Base-by-base conservation (phyloP, 2,888 invertebrate species). In the Lydus trimaculatus region DNA sequence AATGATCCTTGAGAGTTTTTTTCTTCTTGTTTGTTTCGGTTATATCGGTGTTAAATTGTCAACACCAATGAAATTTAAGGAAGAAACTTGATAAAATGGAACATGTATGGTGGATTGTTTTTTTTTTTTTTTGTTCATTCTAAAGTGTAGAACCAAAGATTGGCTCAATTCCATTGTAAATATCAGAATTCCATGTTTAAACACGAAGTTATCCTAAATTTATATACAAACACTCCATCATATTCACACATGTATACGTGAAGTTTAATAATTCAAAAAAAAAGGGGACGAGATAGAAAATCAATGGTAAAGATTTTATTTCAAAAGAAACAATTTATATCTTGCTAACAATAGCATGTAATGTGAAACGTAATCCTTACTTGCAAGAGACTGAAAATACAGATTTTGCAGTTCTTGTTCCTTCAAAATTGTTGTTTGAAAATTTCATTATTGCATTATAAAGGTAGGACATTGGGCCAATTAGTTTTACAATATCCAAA, bases 111-210 rank as follows among this genome's bases (percentile, higher is more conserved):
- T 2, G 1, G 4, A 15, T 28, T 13, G 13, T n/a, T 56, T 28
- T 25, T 56, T 15, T 23, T 52, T 1, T 17, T 43, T 4, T n/a
- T n/a, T 17, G n/a, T 17, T 6, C n/a, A 17, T 43, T 43, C 1
- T 4, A 4, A 13, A 52, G 13, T 11, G 13, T 13, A 52, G 11
- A 52, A 23, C 20, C 52, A 52, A 56, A 74, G 73, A 79, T 78
- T 78, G 78, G 75, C 77, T 73, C 48, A 75, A 76, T 68, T 75
- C 66, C 71, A 73, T 78, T 78, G 79, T 79, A 79, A 79, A 79
- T 79, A 79, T 79, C 77, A 75, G 74, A 77, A 77, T 76, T 72
- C 78, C 76, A 79, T 79, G 79, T 79, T 78, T 74, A 76, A 79
- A 79, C 80, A 79, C n/a, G n/a, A n/a, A n/a, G n/a, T n/a, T n/a